These are phyloP conservation scores for Lymantria monacha DNA, from an alignment of 2,888 invertebrate genomes.

Conservation along the genomic window DNA sequence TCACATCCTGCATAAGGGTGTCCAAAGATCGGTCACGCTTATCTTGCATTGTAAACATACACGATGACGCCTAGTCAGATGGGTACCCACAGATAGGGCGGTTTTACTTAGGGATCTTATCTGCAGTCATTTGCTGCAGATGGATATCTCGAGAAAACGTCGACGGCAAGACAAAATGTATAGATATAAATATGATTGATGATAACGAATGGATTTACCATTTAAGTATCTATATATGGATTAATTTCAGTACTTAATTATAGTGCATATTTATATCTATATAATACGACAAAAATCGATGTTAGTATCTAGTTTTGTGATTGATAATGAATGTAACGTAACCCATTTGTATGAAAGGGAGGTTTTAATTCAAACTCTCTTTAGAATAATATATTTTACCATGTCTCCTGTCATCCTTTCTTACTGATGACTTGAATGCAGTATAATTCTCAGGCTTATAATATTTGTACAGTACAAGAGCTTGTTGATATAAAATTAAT, in stretches of 20 bases:
- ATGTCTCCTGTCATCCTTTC: too few relatives aligned
- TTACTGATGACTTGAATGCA: too few relatives aligned
- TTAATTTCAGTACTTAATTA: neutral
- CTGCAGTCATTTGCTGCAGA: constrained; percentile 23
- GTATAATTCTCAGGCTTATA: too few relatives aligned
- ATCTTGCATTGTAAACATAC: constrained; percentile 63
- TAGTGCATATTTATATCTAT: too few relatives aligned
- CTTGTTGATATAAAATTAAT: too few relatives aligned
- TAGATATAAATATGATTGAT: neutral
- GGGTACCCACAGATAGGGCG: constrained; percentile 39
- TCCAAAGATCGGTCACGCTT: constrained; percentile 64
- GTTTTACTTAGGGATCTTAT: constrained; percentile 29
- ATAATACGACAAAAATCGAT: too few relatives aligned
- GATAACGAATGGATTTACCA: neutral
- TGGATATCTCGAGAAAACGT: constrained; percentile 10
- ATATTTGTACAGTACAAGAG: too few relatives aligned
- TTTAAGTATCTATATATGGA: neutral
- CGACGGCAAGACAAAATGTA: neutral
- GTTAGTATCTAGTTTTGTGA: too few relatives aligned
- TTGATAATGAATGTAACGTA: too few relatives aligned
- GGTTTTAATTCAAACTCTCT: too few relatives aligned
- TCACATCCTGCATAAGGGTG: constrained; percentile 46
- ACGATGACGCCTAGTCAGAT: constrained; percentile 52
- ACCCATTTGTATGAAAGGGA: too few relatives aligned
- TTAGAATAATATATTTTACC: too few relatives aligned